Percentiles rank a stretch among this genome's conserved stretches.
phyloP scores from a whole-genome alignment of 2,888 invertebrate species.

The Phyllotreta cruciferae region DNA sequence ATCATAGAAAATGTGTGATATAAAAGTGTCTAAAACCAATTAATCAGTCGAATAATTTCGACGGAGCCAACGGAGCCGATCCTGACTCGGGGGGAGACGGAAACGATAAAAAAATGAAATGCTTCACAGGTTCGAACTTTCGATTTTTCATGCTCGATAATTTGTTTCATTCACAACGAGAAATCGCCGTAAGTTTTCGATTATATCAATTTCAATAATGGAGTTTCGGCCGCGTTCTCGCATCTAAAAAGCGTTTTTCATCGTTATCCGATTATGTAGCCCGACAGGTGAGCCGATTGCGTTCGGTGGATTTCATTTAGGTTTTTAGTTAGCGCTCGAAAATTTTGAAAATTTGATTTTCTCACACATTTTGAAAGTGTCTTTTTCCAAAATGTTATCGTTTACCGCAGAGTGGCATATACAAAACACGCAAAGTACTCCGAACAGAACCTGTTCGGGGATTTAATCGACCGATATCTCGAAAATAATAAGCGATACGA shows the following conservation, averaged over 20 bases:
- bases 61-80: conserved; percentile 6
- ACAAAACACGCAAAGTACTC: conserved; percentile 22
- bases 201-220: conserved; percentile 43
- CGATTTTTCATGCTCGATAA: conserved; percentile 50
- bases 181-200: conserved; percentile 45
- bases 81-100: conserved; percentile 32
- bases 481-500: conserved; percentile 15
- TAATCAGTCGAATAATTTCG: no score
- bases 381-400: neutral
- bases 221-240: conserved; percentile 32
- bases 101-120: conserved; percentile 46
- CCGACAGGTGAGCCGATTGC: conserved; percentile 18
- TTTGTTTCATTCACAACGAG: conserved; percentile 46
- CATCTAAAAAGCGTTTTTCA: neutral
- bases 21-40: no score
- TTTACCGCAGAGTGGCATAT: conserved; percentile 20
- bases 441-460: conserved; percentile 13
- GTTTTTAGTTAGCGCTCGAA: neutral
- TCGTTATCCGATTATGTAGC: no score
- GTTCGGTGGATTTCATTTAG: neutral
- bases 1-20: no score
- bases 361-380: no score
- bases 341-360: no score
- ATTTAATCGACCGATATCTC: conserved; percentile 20
- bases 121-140: conserved; percentile 49